Conservation (phyloP, 2,888 invertebrate genomes). For the Ernsta delagoae region DNA sequence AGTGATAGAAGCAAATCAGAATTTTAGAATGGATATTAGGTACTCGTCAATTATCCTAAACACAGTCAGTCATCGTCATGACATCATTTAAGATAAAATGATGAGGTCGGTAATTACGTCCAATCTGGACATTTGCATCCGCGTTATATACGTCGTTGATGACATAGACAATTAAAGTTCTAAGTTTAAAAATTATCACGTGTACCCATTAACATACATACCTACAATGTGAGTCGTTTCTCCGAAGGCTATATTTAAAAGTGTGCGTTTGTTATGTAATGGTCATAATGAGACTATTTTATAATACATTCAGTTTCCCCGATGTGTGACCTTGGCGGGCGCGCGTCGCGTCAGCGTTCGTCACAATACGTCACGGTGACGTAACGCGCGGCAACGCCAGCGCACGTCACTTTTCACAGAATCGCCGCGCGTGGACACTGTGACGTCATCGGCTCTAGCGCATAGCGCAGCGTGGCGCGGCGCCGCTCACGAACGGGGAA, state of each 20-base stretch:
- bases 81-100: constrained; percentile 18
- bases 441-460: constrained; percentile 36
- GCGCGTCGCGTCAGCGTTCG: constrained; percentile 41
- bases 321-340: constrained; percentile 56
- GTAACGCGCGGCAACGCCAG: constrained; percentile 39
- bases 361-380: constrained; percentile 47
- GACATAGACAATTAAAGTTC: constrained; percentile 14
- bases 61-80: constrained; percentile 39
- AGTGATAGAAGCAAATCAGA: constrained; percentile 32
- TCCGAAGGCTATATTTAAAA: constrained; percentile 23
- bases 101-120: constrained; percentile 45
- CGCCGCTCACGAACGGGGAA: constrained; percentile 41
- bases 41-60: constrained; percentile 22
- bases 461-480: neutral
- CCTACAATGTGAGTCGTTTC: neutral
- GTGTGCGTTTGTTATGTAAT: constrained; percentile 50
- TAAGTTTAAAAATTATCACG: neutral
- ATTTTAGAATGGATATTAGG: constrained; percentile 21
- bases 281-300: constrained; percentile 56
- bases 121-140: constrained; percentile 23
- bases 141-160: constrained; percentile 19
- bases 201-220: neutral
- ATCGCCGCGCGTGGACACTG: constrained; percentile 42
- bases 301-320: constrained; percentile 53
- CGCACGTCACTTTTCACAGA: constrained; percentile 48